Base-by-base conservation (phyloP, 2,888 invertebrate species). In the Trachelus tabidus region DNA sequence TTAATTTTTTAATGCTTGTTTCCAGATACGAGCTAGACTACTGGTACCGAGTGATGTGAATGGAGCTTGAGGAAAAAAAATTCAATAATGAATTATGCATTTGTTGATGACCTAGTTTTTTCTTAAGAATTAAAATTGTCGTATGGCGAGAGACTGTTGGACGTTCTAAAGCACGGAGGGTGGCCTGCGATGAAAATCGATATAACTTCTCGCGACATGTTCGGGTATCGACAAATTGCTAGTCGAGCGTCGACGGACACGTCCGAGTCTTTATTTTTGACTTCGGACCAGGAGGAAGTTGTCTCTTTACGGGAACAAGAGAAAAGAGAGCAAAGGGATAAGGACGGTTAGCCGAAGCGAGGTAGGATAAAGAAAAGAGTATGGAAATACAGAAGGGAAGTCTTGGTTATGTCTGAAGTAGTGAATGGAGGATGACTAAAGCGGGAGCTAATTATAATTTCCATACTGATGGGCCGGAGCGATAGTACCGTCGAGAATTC, bases 401-500 rank as follows among this genome's bases (percentile, higher is more conserved):
- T 23, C 56, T 56, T 23, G 56, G 56, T 9, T 15, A 40, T 23
- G 56, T 56, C 56, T 56, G 23, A 56, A 56, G 9, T 1, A 56
- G 23, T 81, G 83, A 84, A 81, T 81, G 81, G 82, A 77, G 78
- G 85, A 86, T 87, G 81, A 82, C 56, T 56, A 23, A 56, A 83
- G 79, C 80, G 77, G 79, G 82, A 81, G 77, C 80, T 81, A 82
- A 84, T 84, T 84, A 82, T 83, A 84, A 83, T 84, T 83, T 83
- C 83, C 82, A 85, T 82, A 82, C 35, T 80, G 84, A 83, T 84
- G 79, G 79, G 75, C 69, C 34, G 69, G 71, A 40, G 68, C 73
- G 84, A 85, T 81, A 81, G 34, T 56, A 30, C 76, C 68, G 3
- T 68, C 77, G 77, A 73, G 68, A 73, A 73, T 71, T 33, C 71